A percentile compares a stretch with the other conserved stretches of the same genome.
Conservation (phyloP, 64 coral and sea anemone species). For the Anthopleura sola region DNA sequence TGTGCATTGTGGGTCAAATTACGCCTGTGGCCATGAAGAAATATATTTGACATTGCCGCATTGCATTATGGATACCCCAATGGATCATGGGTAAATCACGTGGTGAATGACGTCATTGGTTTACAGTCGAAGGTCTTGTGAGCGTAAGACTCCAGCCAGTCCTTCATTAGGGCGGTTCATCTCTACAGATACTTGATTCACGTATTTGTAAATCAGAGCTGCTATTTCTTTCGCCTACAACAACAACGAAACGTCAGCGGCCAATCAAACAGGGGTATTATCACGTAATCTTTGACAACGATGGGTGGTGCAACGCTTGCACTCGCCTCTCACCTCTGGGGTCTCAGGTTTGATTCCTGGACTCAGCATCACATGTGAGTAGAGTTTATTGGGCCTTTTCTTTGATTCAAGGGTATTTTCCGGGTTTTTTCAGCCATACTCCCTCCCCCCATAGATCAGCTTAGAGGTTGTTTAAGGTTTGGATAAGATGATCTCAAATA, state of each 20-base stretch:
- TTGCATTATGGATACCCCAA: not conserved
- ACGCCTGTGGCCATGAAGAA: too few relatives aligned
- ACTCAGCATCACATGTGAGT: too few relatives aligned
- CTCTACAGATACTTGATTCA: conserved; percentile 21
- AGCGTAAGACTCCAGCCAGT: conserved; percentile 17
- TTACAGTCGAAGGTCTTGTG: conserved; percentile 30
- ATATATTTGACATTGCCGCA: too few relatives aligned
- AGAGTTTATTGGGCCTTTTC: too few relatives aligned
- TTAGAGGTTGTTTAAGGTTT: not conserved
- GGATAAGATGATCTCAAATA: not conserved
- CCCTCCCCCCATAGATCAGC: not conserved
- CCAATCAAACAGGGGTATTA: not conserved
- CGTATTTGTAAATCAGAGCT: conserved; percentile 47
- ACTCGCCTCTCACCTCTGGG: too few relatives aligned
- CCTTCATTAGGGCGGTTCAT: conserved; percentile 50
- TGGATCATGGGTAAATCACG: not conserved
- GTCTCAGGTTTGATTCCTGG: too few relatives aligned
- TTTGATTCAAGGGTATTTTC: too few relatives aligned
- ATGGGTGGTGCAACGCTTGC: too few relatives aligned
- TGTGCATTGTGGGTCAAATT: not conserved
- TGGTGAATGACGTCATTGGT: not conserved
- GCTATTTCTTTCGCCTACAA: conserved; percentile 61
- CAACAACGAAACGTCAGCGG: not conserved
- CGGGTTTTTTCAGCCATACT: too few relatives aligned
- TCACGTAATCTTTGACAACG: not conserved